Evolutionary conservation across 2,797 vertebrate species (phyloP), one percentile per base, ranked within the genome.

Genomic region (Premnoplex brunnescens): DNA sequence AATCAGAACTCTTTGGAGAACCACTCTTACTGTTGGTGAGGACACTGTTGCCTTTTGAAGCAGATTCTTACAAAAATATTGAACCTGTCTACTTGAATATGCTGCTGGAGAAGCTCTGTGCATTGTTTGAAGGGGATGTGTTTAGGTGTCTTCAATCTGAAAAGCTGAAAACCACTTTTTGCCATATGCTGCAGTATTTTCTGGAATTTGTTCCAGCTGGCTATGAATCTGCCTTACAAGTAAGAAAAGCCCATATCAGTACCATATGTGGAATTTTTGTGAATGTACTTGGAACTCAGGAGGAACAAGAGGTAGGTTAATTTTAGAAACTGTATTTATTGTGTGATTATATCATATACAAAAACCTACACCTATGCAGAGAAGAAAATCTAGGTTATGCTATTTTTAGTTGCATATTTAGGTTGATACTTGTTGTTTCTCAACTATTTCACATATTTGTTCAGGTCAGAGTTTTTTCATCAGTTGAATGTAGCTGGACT

Each of bases 41-140:
- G 64, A 97, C 97, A 2, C 88, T 99, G 48, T 99, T 99, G 80
- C 97, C 98, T 64, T 97, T 98, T 37, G 95, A 98, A 39, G 81
- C 69, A 51, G 96, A 97, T 59, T 93, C 97, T 44, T 97, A 97
- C 91, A 67, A 81, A 82, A 97, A 84, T 64, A 98, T 99, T 92
- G 98, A 99, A 96, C 98, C 98, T 85, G 96, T 99, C 64, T 98
- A 99, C 87, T 98, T 99, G 88, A 98, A 98, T 52, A 98, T 98
- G 98, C 90, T 99, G 88, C 98, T 99, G 43, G 98, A 99, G 89
- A 98, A 98, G 28, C 98, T 99, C 73, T 98, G 98, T 68, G 66
- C 91, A 2, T 96, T 99, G 27, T 98, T 98, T 96, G 96, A 98
- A 94, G 89, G 91, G 21, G 98, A 98, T 36, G 76, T 98, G 28